phyloP scores from a whole-genome alignment of 2,888 invertebrate genomes.

The Drosophila gaucha region DNA sequence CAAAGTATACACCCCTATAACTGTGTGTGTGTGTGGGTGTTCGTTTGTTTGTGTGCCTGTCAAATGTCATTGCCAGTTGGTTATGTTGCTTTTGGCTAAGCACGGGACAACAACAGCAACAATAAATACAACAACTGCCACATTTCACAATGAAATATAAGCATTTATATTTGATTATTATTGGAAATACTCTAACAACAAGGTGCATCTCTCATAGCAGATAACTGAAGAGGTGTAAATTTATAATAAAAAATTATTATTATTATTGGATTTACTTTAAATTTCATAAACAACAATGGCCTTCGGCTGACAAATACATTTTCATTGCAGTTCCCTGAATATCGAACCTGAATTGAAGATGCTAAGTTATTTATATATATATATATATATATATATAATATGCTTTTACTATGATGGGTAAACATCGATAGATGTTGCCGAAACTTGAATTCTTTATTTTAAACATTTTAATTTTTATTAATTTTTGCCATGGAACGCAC shows the following conservation, averaged over 20 bases:
- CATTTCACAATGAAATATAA: conserved; percentile 72
- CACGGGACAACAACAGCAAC: conserved; percentile 37
- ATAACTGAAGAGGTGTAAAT: neutral
- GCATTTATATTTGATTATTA: conserved; percentile 65
- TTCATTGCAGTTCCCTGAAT: too few species aligned
- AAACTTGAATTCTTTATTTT: too few species aligned
- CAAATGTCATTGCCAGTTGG: conserved; percentile 79
- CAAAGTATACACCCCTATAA: conserved; percentile 1
- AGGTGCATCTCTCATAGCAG: neutral
- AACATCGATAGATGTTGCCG: too few species aligned
- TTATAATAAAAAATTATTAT: too few species aligned
- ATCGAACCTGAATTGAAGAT: too few species aligned
- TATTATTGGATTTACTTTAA: neutral
- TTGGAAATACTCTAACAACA: conserved; percentile 48
- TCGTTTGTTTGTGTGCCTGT: conserved; percentile 46
- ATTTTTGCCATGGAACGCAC: too few species aligned
- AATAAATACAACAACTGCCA: conserved; percentile 27
- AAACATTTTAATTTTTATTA: too few species aligned
- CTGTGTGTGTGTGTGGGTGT: conserved; percentile 25
- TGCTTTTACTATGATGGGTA: too few species aligned
- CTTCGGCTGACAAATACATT: too few species aligned
- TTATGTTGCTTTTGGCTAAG: conserved; percentile 73
- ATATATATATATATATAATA: too few species aligned
- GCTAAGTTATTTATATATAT: too few species aligned
- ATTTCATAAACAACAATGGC: neutral